phyloP scores from a whole-genome alignment of 1,140 invertebrate genomes.

The Aphis gossypii region DNA sequence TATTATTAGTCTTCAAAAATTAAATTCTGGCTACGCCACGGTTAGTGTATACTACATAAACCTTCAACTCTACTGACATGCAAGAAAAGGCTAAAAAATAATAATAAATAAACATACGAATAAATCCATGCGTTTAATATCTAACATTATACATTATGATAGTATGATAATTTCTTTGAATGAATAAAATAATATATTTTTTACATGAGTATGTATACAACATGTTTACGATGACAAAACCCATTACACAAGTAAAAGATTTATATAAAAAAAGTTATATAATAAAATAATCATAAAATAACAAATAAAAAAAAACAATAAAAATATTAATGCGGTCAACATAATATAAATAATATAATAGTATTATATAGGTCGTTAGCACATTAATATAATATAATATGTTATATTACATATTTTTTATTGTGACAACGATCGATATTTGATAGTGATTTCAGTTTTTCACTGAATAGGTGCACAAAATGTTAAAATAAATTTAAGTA shows the following conservation, averaged over 20 bases:
- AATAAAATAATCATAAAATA: background rate
- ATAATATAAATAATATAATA: background rate
- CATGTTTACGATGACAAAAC: background rate
- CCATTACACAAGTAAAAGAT: background rate
- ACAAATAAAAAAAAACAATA: background rate
- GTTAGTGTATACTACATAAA: background rate
- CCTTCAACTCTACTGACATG: background rate
- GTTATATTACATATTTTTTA: background rate
- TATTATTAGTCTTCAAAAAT: background rate
- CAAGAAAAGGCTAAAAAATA: background rate
- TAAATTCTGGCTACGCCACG: background rate
- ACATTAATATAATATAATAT: background rate
- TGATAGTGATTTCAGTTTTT: background rate
- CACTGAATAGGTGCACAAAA: background rate
- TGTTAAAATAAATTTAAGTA: background rate
- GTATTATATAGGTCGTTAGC: background rate
- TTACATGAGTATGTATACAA: background rate
- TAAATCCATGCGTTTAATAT: constrained; percentile 3
- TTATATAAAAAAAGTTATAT: background rate
- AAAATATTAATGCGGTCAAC: background rate
- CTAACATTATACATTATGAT: background rate
- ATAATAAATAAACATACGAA: constrained; percentile 15
- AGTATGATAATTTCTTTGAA: background rate
- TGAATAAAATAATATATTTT: background rate
- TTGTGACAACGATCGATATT: background rate